phyloP scores from a whole-genome alignment of 2,888 invertebrate genomes.

The Pilophorus perplexus region DNA sequence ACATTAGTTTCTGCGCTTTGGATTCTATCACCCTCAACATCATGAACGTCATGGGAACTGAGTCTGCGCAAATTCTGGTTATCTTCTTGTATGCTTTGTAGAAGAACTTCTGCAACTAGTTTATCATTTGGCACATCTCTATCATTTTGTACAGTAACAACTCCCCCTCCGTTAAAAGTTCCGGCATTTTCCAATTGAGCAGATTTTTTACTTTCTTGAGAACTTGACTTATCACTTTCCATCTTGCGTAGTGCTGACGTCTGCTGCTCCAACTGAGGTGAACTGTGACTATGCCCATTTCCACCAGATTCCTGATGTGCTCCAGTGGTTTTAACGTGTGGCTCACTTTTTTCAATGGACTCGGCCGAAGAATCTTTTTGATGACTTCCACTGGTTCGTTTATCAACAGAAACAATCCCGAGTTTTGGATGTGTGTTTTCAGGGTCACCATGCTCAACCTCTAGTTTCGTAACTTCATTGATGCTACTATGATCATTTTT shows the following conservation, averaged over 20 bases:
- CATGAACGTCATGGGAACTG: neutral
- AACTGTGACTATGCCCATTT: neutral
- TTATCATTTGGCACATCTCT: slow-evolving; percentile 17
- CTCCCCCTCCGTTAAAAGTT: too few relatives aligned
- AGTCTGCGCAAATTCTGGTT: neutral
- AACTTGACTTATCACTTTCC: too few relatives aligned
- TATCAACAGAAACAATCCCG: too few relatives aligned
- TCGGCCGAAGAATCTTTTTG: too few relatives aligned
- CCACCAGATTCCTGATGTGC: neutral
- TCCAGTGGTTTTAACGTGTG: neutral
- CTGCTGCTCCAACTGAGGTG: neutral
- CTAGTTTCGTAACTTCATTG: neutral
- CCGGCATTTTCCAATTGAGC: neutral
- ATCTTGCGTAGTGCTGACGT: neutral
- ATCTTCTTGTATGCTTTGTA: slow-evolving; percentile 14
- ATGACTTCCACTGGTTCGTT: too few relatives aligned
- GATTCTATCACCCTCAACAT: neutral
- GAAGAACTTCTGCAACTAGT: slow-evolving; percentile 12
- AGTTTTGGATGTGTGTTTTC: too few relatives aligned
- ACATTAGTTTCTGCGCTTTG: neutral
- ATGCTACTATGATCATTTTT: neutral
- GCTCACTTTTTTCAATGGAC: neutral
- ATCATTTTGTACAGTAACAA: slow-evolving; percentile 19
- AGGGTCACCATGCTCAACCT: neutral
- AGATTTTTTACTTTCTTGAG: neutral